These are phyloP conservation scores for Penaeus monodon DNA, from an alignment of 2,888 invertebrate species.

Conservation along the genomic window DNA sequence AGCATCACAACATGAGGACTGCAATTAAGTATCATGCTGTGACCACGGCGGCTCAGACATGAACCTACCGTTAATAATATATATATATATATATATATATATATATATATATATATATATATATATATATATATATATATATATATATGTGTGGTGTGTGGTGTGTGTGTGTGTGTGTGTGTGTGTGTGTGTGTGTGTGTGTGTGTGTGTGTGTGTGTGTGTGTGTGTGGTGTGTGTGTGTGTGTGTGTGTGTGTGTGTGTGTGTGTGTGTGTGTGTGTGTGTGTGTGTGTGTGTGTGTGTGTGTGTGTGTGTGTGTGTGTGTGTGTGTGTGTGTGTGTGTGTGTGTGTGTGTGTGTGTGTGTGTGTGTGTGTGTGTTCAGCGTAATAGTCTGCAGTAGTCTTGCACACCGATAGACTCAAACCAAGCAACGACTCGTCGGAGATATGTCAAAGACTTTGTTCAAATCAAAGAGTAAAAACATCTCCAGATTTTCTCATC, in stretches of 20 bases:
- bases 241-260: background rate
- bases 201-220: background rate
- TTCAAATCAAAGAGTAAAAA: too few relatives aligned
- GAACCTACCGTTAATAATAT: too few relatives aligned
- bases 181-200: background rate
- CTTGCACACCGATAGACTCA: too few relatives aligned
- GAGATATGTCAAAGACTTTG: too few relatives aligned
- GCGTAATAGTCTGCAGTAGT: too few relatives aligned
- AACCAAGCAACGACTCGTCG: too few relatives aligned
- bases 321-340: background rate
- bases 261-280: constrained; percentile 11
- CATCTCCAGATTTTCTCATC: too few relatives aligned
- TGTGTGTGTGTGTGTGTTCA: background rate
- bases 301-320: background rate
- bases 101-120: background rate
- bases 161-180: background rate
- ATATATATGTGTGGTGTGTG: background rate
- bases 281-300: background rate
- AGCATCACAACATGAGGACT: too few relatives aligned
- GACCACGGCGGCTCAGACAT: too few relatives aligned
- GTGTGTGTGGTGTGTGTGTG: background rate
- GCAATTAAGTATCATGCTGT: too few relatives aligned
- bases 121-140: constrained; percentile 8
- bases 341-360: background rate
- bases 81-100: background rate